Base-by-base conservation (phyloP, 2,113 vertebrate species). In the Melanotaenia duboulayi region DNA sequence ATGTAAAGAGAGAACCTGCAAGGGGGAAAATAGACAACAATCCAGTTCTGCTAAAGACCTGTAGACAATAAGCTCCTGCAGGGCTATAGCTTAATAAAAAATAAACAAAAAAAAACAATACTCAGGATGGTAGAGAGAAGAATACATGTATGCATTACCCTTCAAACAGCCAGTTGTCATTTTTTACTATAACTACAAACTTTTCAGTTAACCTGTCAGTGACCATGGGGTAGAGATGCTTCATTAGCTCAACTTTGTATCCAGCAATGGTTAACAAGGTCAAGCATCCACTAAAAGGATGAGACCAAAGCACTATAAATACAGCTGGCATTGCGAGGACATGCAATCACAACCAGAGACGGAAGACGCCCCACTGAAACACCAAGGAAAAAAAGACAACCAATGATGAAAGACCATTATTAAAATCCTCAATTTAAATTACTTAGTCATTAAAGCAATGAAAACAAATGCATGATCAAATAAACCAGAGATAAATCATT, bases 1-100 rank as follows among this genome's bases (percentile, higher is more conserved):
- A 92, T 20, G 90, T 91, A 76, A 93, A 93, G 55, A 95, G 77
- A 51, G 89, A 90, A 62, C 92, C 94, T 94, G 59, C 51, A 70
- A 8, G 23, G 50, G 24, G 52, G 40, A 80, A 68, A 62, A 82
- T 8, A 75, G 32, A 59, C 19, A 22, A n/a, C 17, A 19, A n/a
- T 7, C 39, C 2, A 42, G 39, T 42, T 3, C 17, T 46, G 3
- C 44, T 44, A 14, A 44, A 44, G 14, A 19, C 14, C 17, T 14
- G 17, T n/a, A 16, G 42, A 76, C 46, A 68, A 8, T 11, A 82
- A 73, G 49, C 55, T 63, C 76, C 24, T 65, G 49, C 37, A 65
- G 28, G 32, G 58, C 57, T 65, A 71, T 46, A 14, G 22, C 40
- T 16, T 13, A 28, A 39, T 50, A 63, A 24, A 49, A 57, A 7